Base-by-base conservation (phyloP, 2,888 invertebrate genomes). In the Dynastes hyllus region DNA sequence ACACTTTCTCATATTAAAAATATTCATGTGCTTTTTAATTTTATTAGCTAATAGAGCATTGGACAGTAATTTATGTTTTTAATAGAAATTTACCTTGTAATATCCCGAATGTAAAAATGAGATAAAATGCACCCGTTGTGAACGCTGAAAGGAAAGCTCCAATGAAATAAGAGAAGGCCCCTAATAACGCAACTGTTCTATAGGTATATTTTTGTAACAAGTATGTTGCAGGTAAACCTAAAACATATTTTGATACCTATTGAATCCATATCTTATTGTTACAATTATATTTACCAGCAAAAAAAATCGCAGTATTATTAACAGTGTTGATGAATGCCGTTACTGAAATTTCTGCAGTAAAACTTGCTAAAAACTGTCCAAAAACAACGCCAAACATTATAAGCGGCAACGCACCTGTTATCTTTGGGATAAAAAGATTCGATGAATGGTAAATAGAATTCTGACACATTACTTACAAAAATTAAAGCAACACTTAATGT, bases 321-420 rank as follows among this genome's bases (percentile, higher is more conserved):
- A 58, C 8, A 16, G 55, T 58, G 22, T 93, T 94, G 2, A 94
- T 92, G 29, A 94, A 87, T 0, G 95, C 93, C 13, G 93, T 90
- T 0, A 93, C 94, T 79, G 93, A 93, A 0, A 94, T 94, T 83
- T 93, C 93, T 67, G 92, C 93, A 32, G 93, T 94, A 16, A 92
- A 88, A 37, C 90, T 91, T 78, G 91, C 89, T 75, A 95, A 91
- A 85, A 95, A 94, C 77, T 93, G 92, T 32, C 94, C 93, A 84
- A 93, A 95, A 66, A 95, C 87, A 73, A 95, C 90, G 0, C 93
- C 93, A 83, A 95, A 95, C 0, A 93, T 93, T 16, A 93, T 91
- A 53, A 93, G 90, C 0, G 94, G 93, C 0, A 93, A 92, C 61
- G 94, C 90, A 0, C 92, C 92, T 61, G 93, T 91, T 85, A 93